These are phyloP conservation scores for Chromoteleia sp. DNA, from an alignment of 2,888 invertebrate species.

Conservation along the genomic window DNA sequence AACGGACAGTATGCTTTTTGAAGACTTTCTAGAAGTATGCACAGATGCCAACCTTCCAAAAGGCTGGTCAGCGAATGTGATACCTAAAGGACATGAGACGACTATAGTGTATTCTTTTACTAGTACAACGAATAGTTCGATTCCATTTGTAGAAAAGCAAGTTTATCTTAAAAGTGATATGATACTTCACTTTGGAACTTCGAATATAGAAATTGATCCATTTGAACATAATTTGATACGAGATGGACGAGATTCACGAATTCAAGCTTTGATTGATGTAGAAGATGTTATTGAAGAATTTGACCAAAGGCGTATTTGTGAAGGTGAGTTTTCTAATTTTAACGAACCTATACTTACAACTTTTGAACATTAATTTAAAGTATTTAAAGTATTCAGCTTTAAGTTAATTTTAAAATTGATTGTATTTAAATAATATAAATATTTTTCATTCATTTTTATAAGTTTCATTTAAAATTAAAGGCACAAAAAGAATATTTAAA, in stretches of 20 bases:
- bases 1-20: conserved; percentile 77
- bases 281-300: conserved; percentile 81
- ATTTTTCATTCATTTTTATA: too few relatives aligned
- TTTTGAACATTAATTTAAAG: too few relatives aligned
- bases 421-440: too few relatives aligned
- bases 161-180: conserved; percentile 81
- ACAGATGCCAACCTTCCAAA: conserved; percentile 79
- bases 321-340: conserved; percentile 74
- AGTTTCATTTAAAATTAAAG: too few relatives aligned
- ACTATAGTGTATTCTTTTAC: conserved; percentile 80
- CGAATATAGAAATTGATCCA: conserved; percentile 78
- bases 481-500: too few relatives aligned
- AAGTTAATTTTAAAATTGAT: too few relatives aligned
- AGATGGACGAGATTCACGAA: conserved; percentile 74
- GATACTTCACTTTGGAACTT: conserved; percentile 77
- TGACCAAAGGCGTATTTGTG: conserved; percentile 79
- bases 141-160: conserved; percentile 81
- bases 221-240: conserved; percentile 77
- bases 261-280: conserved; percentile 77
- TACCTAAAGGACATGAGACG: conserved; percentile 78
- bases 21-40: conserved; percentile 81
- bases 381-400: too few relatives aligned
- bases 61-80: conserved; percentile 80
- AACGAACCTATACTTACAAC: background rate
- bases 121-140: conserved; percentile 76